These are phyloP conservation scores for Zapornia atra DNA, from an alignment of 2,113 vertebrate genomes.

Conservation along the genomic window DNA sequence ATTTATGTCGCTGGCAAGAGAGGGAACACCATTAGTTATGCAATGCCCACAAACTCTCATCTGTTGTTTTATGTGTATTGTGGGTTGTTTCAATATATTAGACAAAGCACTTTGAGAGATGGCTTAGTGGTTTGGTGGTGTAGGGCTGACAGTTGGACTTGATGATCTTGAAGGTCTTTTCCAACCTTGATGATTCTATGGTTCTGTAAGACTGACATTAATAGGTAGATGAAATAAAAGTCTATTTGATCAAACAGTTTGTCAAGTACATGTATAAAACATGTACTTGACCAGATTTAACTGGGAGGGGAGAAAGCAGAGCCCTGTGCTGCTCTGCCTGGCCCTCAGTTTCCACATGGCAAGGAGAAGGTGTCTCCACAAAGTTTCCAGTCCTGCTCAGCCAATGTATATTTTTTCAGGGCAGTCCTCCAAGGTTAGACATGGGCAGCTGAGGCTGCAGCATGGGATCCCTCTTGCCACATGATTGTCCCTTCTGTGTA, in stretches of 20 bases:
- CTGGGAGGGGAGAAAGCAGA: not conserved
- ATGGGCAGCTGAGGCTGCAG: accelerated
- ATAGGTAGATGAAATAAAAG: not conserved
- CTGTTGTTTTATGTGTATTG: not conserved
- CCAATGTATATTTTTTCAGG: not conserved
- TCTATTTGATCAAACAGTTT: not conserved
- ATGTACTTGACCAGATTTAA: not conserved
- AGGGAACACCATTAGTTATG: not conserved
- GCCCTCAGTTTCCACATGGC: not conserved
- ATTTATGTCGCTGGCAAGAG: not conserved
- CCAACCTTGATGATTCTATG: no score
- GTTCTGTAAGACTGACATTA: not conserved
- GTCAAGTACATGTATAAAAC: not conserved
- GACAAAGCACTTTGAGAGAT: no score
- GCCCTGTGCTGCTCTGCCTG: not conserved
- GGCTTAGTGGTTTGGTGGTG: no score
- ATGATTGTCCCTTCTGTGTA: not conserved
- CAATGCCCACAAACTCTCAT: not conserved
- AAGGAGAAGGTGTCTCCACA: not conserved
- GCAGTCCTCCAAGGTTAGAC: accelerated
- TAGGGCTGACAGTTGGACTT: no score
- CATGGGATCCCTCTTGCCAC: accelerated
- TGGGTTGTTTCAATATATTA: no score
- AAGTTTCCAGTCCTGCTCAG: not conserved
- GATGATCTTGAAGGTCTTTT: no score